Base-by-base conservation (phyloP, 2,888 invertebrate genomes). In the Cryptus armator region DNA sequence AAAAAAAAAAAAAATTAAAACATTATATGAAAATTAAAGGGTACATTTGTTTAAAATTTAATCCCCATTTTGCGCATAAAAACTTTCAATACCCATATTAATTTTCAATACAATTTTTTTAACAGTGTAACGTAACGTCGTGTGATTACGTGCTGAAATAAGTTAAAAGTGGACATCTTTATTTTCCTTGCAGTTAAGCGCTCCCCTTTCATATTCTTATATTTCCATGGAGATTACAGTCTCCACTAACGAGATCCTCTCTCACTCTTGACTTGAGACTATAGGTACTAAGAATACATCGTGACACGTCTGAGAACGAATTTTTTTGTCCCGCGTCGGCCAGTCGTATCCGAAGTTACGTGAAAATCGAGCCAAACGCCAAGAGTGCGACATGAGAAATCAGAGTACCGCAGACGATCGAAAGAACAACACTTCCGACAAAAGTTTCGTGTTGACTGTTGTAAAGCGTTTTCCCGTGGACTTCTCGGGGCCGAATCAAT, bases 401-500 rank as follows among this genome's bases (percentile, higher is more conserved):
- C 62, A 32, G 14, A 29, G 62, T 2, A 12, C 12, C 48, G 2
- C 32, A n/a, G 29, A 32, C 32, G 7, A 29, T 29, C 32, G 48
- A 62, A 62, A 7, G 29, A 29, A 29, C 59, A 59, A 29, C 2
- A 62, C 1, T 62, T 12, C 14, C 32, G 29, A 32, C 29, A 29
- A 32, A n/a, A 32, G 62, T 32, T 7, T 7, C 62, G 14, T 32
- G 62, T 62, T 56, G 24, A 56, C 10, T 24, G 12, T 24, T 56
- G 56, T 19, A 4, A 56, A 56, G 24, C 24, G 24, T 56, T 56
- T 56, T 10, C 37, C 56, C 19, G 24, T 62, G 10, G 12, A 62
- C 32, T 37, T 10, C 7, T 37, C 37, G 56, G 44, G 37, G 37
- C 37, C 44, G 44, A 44, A 44, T 72, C 44, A 72, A 59, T 56